Conservation (phyloP, 1,140 invertebrate genomes). For the Zaprionus capensis region DNA sequence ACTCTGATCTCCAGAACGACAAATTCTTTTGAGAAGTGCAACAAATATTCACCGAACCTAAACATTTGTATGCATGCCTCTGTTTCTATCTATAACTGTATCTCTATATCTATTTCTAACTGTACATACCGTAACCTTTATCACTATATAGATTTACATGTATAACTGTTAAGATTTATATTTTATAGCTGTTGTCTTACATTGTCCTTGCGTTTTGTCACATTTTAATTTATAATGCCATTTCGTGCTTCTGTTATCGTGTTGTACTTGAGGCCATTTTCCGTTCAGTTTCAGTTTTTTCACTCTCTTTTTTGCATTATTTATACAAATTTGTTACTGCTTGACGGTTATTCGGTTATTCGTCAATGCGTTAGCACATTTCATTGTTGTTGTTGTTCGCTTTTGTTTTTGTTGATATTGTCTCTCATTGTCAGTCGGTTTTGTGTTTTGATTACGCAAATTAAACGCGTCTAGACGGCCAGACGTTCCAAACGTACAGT, state of each 20-base stretch:
- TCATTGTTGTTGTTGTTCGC: constrained; percentile 33
- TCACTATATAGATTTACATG: background rate
- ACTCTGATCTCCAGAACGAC: rapidly evolving
- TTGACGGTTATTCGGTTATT: constrained; percentile 41
- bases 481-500: constrained; percentile 36
- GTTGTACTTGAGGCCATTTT: constrained; percentile 46
- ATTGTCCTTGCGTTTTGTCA: constrained; percentile 29
- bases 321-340: constrained; percentile 65
- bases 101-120: background rate
- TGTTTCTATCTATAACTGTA: background rate
- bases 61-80: no score
- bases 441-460: constrained; percentile 80
- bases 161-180: background rate
- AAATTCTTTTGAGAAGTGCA: background rate
- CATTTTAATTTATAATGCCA: constrained; percentile 67
- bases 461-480: constrained; percentile 72
- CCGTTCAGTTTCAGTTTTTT: constrained; percentile 18
- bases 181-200: background rate
- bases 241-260: constrained; percentile 43
- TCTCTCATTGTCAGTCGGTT: constrained; percentile 73
- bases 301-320: constrained; percentile 58
- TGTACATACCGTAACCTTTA: background rate
- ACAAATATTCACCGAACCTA: background rate
- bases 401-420: constrained; percentile 62
- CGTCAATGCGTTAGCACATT: constrained; percentile 53